Percentiles rank a stretch among this genome's conserved stretches.
phyloP scores from a whole-genome alignment of 35 echinoderm and acorn worm species.

The Nesometra sesokonis region DNA sequence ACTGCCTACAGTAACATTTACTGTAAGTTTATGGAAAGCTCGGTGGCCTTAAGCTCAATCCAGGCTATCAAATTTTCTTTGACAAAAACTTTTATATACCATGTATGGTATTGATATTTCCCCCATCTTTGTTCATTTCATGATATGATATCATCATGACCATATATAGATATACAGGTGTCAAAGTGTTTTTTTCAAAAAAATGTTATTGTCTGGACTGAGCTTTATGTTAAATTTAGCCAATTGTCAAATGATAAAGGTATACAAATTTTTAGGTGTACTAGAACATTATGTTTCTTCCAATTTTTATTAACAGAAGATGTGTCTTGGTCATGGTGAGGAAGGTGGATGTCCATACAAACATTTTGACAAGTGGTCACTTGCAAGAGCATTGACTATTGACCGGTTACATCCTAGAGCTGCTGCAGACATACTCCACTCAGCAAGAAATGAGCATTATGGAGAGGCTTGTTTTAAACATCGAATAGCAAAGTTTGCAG shows the following conservation, averaged over 20 bases:
- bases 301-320: conserved; percentile 7
- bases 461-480: background rate
- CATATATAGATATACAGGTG: too few species aligned
- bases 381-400: background rate
- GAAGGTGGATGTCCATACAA: conserved; percentile 71
- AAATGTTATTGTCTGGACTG: too few species aligned
- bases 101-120: too few species aligned
- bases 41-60: too few species aligned
- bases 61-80: too few species aligned
- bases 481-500: background rate
- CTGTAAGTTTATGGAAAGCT: too few species aligned
- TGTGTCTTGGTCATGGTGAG: conserved; percentile 48
- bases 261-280: background rate
- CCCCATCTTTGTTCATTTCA: too few species aligned
- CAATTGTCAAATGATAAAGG: background rate
- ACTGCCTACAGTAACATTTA: too few species aligned
- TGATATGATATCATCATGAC: too few species aligned
- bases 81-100: too few species aligned
- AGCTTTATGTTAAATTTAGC: background rate
- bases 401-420: background rate
- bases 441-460: background rate
- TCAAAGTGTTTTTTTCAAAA: too few species aligned
- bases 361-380: conserved; percentile 55
- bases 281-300: background rate
- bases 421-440: background rate